A percentile compares a stretch with the other conserved stretches of the same genome.
Evolutionary conservation across 2,888 invertebrate species (phyloP).

Genomic region (Drosophila suboccidentalis): DNA sequence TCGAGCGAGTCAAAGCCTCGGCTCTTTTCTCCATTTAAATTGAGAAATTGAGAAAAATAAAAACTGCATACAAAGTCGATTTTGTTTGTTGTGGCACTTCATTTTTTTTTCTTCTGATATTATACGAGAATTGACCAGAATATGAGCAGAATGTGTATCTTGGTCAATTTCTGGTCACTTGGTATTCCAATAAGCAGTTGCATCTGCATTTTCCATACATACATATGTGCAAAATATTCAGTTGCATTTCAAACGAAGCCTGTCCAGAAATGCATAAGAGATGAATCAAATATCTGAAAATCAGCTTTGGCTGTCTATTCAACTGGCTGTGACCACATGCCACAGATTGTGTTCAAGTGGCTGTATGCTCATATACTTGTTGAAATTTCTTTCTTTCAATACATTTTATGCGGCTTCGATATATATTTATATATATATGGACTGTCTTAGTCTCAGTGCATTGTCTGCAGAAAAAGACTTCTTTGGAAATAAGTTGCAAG

Average conservation of each 20-base stretch:
- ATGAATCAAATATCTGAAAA: conserved; percentile 28
- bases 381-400: not conserved
- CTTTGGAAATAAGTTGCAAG: not conserved
- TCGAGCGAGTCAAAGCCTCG: conserved; percentile 71
- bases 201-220: conserved; percentile 44
- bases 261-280: conserved; percentile 20
- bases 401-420: conserved; percentile 6
- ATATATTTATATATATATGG: too few species aligned
- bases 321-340: conserved; percentile 14
- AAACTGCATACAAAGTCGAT: conserved; percentile 71
- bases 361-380: conserved; percentile 3
- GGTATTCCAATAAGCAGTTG: conserved; percentile 71
- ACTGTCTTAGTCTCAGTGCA: not conserved
- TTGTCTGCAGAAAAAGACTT: not conserved
- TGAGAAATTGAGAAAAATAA: conserved; percentile 29
- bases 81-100: conserved; percentile 52
- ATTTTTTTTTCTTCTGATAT: conserved; percentile 7
- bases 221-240: conserved; percentile 61
- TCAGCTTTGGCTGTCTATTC: conserved; percentile 14
- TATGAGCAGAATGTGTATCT: conserved; percentile 35
- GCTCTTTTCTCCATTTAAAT: conserved; percentile 52
- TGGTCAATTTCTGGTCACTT: conserved; percentile 63
- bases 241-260: conserved; percentile 15
- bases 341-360: conserved; percentile 9
- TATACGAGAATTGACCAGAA: conserved; percentile 34